Evolutionary conservation across 2,888 invertebrate genomes (phyloP).

Genomic region (Athalia cordata): DNA sequence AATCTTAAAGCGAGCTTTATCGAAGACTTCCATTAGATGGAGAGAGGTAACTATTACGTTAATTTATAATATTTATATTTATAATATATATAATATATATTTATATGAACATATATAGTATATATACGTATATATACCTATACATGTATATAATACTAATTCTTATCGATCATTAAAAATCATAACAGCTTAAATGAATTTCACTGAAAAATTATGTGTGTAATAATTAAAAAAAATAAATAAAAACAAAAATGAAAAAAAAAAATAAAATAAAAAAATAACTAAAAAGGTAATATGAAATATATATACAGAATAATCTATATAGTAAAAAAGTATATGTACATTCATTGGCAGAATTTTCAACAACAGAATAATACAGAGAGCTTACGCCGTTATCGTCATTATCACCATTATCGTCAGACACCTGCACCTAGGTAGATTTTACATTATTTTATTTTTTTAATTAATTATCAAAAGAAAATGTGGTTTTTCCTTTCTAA

Average conservation of each 20-base stretch:
- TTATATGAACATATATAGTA: constrained; percentile 2
- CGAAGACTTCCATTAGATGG: constrained; percentile 43
- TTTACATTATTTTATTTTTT: not conserved
- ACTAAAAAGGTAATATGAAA: constrained; percentile 1
- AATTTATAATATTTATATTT: constrained; percentile 47
- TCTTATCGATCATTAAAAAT: constrained; percentile 27
- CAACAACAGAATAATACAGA: constrained; percentile 39
- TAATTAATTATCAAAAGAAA: constrained; percentile 14
- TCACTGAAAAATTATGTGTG: constrained; percentile 32
- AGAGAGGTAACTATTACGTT: constrained; percentile 44
- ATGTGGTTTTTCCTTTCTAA: not conserved
- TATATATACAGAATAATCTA: constrained; percentile 40
- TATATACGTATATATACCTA: constrained; percentile 10
- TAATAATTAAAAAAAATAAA: constrained; percentile 11
- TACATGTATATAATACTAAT: constrained; percentile 33
- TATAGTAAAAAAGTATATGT: constrained; percentile 54
- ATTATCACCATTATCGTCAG: not conserved
- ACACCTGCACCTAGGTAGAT: not conserved
- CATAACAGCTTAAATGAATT: constrained; percentile 35
- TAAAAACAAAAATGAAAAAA: constrained; percentile 51
- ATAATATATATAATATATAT: constrained; percentile 45
- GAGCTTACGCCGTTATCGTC: constrained; percentile 4
- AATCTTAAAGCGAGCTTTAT: constrained; percentile 36
- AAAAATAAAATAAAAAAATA: constrained; percentile 46
- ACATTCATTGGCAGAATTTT: constrained; percentile 67